Percentiles rank a stretch among this genome's conserved stretches.
phyloP scores from a whole-genome alignment of 2,113 vertebrate genomes.

The Bufo bufo region DNA sequence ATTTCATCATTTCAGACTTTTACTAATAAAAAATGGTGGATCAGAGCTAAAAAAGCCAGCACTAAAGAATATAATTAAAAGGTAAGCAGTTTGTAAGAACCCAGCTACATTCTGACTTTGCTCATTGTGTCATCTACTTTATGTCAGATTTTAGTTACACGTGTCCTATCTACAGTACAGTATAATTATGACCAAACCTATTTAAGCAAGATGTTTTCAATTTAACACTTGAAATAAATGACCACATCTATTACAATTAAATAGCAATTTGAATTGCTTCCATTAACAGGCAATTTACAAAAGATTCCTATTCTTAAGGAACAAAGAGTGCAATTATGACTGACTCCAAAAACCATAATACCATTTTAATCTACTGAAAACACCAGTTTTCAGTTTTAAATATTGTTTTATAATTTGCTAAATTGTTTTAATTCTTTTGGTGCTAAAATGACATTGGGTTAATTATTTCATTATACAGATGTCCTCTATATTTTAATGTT shows the following conservation, averaged over 20 bases:
- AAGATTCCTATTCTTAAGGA: conserved; percentile 2
- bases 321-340: conserved; percentile 26
- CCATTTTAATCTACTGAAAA: conserved; percentile 22
- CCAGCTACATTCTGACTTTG: neutral
- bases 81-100: neutral
- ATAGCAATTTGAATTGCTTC: conserved; percentile 1
- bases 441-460: neutral
- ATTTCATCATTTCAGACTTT: too few relatives aligned
- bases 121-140: neutral
- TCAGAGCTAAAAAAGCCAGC: neutral
- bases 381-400: conserved; percentile 18
- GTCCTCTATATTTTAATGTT: neutral
- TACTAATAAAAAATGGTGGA: too few relatives aligned
- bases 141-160: neutral
- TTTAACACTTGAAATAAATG: neutral
- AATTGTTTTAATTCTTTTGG: conserved; percentile 5
- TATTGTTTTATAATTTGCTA: conserved; percentile 17
- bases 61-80: neutral
- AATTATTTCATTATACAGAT: neutral
- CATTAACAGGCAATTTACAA: conserved; percentile 28
- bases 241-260: conserved; percentile 1
- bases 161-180: neutral
- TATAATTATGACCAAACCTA: neutral
- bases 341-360: conserved; percentile 21
- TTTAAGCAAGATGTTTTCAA: neutral